phyloP scores from a whole-genome alignment of 2,797 vertebrate genomes.

The Poecilia velifera region DNA sequence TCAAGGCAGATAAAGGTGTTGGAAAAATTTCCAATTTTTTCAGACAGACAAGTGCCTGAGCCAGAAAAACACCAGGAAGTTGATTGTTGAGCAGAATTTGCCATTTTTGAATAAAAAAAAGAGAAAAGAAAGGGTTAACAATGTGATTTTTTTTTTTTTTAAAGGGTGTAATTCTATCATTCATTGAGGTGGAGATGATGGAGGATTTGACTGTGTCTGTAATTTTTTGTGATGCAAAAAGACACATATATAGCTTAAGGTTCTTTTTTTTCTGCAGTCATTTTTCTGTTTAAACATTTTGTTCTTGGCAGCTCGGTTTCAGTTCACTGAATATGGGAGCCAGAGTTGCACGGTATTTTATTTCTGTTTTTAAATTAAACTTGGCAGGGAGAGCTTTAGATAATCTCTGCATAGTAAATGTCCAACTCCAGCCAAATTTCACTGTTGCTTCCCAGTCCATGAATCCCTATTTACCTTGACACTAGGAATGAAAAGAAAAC shows the following conservation, averaged over 20 bases:
- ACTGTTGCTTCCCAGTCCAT: not conserved
- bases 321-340: too few species aligned
- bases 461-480: not conserved
- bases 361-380: not conserved
- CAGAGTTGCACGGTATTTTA: too few species aligned
- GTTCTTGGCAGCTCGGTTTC: too few species aligned
- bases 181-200: too few species aligned
- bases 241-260: too few species aligned
- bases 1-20: not conserved
- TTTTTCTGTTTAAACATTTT: too few species aligned
- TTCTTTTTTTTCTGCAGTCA: too few species aligned
- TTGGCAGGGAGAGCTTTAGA: not conserved
- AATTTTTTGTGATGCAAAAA: too few species aligned
- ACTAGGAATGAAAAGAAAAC: not conserved
- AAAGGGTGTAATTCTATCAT: too few species aligned
- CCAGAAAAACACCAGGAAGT: not conserved
- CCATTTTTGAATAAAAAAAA: not conserved
- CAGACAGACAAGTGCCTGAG: not conserved
- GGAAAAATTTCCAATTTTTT: not conserved
- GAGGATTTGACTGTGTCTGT: too few species aligned
- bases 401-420: not conserved
- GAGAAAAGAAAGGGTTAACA: too few species aligned
- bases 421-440: not conserved
- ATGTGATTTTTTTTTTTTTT: too few species aligned
- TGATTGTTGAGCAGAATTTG: not conserved